Conservation (phyloP, 2,888 invertebrate genomes). For the Diadromus collaris region DNA sequence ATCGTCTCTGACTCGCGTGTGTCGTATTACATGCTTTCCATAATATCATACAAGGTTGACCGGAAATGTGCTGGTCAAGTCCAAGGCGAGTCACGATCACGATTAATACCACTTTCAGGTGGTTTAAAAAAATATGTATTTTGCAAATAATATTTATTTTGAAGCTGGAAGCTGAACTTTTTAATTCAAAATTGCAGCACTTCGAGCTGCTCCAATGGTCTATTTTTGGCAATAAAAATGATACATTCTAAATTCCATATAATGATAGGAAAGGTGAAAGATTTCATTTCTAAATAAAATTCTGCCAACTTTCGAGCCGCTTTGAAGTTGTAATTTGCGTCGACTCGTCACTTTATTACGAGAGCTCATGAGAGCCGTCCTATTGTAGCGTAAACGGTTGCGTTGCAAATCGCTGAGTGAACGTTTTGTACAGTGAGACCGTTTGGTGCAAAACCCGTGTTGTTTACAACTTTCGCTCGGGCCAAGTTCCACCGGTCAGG, state of each 20-base stretch:
- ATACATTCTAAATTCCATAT: too few relatives aligned
- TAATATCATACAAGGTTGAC: slow-evolving; percentile 41
- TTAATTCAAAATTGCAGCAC: not conserved
- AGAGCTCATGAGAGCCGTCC: not conserved
- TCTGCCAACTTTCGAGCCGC: not conserved
- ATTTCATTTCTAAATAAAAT: not conserved
- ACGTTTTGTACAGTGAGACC: slow-evolving; percentile 13
- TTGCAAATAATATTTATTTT: not conserved
- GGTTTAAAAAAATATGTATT: not conserved
- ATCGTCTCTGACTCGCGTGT: not conserved
- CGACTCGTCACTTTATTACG: not conserved
- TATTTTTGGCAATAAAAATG: not conserved
- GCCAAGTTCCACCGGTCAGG: slow-evolving; percentile 17
- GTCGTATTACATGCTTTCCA: slow-evolving; percentile 37
- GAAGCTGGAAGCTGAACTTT: not conserved
- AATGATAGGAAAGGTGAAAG: too few relatives aligned
- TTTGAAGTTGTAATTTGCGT: not conserved
- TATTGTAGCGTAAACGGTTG: not conserved
- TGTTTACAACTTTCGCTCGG: slow-evolving; percentile 48
- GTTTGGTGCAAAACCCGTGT: slow-evolving; percentile 26
- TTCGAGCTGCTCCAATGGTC: not conserved
- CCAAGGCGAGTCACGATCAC: slow-evolving; percentile 44
- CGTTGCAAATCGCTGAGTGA: slow-evolving; percentile 8
- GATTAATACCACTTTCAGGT: not conserved
- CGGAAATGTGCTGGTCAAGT: slow-evolving; percentile 53